Percentiles rank a stretch among this genome's conserved stretches.
Evolutionary conservation across 1,140 invertebrate species (phyloP).

Genomic region (Brachionus koreanus): DNA sequence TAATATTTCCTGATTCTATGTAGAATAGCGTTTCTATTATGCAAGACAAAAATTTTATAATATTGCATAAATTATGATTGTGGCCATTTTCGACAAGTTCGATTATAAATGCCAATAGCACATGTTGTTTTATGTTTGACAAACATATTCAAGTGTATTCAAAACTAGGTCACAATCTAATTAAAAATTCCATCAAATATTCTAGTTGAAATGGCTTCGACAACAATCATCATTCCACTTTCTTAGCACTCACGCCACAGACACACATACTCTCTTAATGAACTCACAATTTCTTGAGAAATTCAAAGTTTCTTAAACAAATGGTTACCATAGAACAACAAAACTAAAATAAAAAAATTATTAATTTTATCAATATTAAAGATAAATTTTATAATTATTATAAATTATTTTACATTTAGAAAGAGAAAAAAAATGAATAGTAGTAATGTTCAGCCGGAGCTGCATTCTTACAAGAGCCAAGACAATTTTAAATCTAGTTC

Average conservation of each 20-base stretch:
- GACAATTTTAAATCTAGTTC: not conserved
- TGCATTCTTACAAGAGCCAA: not conserved
- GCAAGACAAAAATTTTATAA: not conserved
- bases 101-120: not conserved
- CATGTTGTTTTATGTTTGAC: not conserved
- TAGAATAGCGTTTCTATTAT: not conserved
- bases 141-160: not conserved
- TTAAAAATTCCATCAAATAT: not conserved
- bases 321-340: constrained; percentile 1
- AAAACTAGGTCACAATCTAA: not conserved
- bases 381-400: not conserved
- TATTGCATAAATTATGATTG: constrained; percentile 2
- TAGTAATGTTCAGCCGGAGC: not conserved
- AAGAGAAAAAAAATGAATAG: not conserved
- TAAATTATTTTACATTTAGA: not conserved
- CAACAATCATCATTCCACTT: not conserved
- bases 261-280: not conserved
- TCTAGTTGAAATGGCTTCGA: not conserved
- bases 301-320: not conserved
- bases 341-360: not conserved
- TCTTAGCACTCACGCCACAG: not conserved
- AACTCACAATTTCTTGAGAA: not conserved
- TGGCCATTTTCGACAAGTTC: not conserved
- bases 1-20: no score
- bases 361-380: not conserved